These are phyloP conservation scores for Brachypteracias leptosomus DNA, from an alignment of 2,113 vertebrate genomes.

Conservation along the genomic window DNA sequence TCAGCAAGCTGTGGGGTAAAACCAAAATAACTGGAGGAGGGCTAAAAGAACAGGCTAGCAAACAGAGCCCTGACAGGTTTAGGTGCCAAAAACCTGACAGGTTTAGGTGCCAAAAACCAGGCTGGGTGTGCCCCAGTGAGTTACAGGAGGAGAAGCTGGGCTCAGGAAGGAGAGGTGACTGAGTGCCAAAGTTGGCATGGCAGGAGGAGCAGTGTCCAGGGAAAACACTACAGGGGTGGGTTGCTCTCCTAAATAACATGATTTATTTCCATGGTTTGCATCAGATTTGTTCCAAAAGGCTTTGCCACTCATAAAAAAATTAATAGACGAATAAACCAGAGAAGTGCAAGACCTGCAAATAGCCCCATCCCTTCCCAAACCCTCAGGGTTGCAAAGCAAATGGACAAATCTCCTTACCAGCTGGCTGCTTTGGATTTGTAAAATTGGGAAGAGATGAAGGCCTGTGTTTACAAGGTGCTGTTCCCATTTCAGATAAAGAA, in stretches of 20 bases:
- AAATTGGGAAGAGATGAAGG: neutral
- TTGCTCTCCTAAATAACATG: neutral
- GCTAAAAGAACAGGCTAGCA: neutral
- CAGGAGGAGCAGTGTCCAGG: neutral
- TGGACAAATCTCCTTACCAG: neutral
- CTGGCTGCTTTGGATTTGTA: neutral
- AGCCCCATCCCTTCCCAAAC: neutral
- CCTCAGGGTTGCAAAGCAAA: neutral
- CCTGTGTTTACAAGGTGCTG: neutral
- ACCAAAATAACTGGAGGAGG: neutral
- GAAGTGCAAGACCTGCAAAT: neutral
- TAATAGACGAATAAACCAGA: neutral
- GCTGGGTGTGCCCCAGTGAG: neutral
- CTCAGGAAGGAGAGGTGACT: neutral
- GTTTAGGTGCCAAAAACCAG: constrained; percentile 19
- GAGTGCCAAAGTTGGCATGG: neutral
- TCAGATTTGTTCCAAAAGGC: neutral
- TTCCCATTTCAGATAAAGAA: neutral
- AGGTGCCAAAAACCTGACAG: neutral
- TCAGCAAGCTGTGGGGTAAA: neutral
- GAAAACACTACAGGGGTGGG: neutral
- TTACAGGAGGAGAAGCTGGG: neutral
- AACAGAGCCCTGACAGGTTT: neutral
- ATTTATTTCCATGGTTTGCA: neutral
- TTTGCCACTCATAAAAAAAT: neutral